Evolutionary conservation across 2,113 vertebrate species (phyloP).

Genomic region (Embiotoca jacksoni): DNA sequence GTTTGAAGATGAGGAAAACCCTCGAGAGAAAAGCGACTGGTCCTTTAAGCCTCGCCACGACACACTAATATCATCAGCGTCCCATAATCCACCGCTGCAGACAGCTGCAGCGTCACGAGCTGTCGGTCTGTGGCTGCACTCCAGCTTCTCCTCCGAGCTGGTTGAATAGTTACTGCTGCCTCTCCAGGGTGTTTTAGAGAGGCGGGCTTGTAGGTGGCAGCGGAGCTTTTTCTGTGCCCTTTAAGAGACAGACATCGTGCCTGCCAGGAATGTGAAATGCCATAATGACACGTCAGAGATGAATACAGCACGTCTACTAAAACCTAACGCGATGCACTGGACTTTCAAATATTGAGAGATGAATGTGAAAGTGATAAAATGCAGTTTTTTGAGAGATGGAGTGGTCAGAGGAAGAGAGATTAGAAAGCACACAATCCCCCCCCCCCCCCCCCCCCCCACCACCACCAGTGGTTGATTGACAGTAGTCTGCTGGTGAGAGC

Average conservation of each 20-base stretch:
- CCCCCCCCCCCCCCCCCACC: too few species aligned
- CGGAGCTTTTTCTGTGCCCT: constrained; percentile 61
- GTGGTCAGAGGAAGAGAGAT: constrained; percentile 13
- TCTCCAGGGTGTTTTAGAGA: constrained; percentile 44
- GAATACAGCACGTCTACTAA: constrained; percentile 60
- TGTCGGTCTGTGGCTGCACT: constrained; percentile 50
- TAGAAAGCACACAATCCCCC: constrained; percentile 36
- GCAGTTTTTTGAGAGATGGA: constrained; percentile 26
- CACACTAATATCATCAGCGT: constrained; percentile 39
- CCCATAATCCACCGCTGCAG: constrained; percentile 51
- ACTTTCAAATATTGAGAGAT: constrained; percentile 51
- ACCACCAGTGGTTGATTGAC: background rate
- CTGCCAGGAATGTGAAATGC: constrained; percentile 61
- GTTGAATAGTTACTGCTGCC: constrained; percentile 56
- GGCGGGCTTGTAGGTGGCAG: constrained; percentile 54
- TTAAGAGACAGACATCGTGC: constrained; percentile 62
- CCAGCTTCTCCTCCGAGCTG: constrained; percentile 51
- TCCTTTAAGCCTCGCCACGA: constrained; percentile 35
- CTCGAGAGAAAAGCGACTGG: constrained; percentile 25
- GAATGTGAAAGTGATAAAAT: constrained; percentile 50
- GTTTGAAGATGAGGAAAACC: constrained; percentile 23
- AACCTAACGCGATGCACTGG: constrained; percentile 33
- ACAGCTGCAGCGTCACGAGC: constrained; percentile 57
- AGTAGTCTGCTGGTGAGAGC: constrained; percentile 7
- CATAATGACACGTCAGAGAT: constrained; percentile 68